Percentiles rank a stretch among this genome's conserved stretches.
Evolutionary conservation across 1,140 invertebrate genomes (phyloP).

Genomic region (Drosophila prosaltans): DNA sequence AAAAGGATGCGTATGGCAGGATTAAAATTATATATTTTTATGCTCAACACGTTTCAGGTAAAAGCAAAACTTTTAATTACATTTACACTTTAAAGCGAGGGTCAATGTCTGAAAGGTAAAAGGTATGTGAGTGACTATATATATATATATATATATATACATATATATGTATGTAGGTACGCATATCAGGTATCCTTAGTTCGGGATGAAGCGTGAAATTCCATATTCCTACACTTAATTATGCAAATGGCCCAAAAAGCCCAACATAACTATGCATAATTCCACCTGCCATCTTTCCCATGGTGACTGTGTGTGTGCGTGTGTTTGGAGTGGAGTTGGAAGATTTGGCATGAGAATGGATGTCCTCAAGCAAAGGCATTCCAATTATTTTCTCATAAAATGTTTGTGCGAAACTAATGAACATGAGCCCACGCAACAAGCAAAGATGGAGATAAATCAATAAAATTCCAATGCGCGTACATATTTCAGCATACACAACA

Average conservation of each 20-base stretch:
- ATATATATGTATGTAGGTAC: not conserved
- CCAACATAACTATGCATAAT: conserved; percentile 57
- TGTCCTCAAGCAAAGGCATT: conserved; percentile 43
- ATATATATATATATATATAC: no score
- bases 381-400: conserved; percentile 60
- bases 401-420: conserved; percentile 52
- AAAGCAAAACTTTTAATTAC: conserved; percentile 71
- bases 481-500: conserved; percentile 32
- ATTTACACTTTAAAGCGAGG: conserved; percentile 69
- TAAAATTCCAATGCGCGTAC: conserved; percentile 73
- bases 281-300: not conserved
- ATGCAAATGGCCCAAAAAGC: conserved; percentile 38
- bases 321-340: not conserved
- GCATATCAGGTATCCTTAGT: conserved; percentile 39
- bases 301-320: no score
- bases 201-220: conserved; percentile 52
- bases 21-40: conserved; percentile 50
- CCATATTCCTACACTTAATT: conserved; percentile 51
- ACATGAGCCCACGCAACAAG: conserved; percentile 11
- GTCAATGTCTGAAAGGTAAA: conserved; percentile 13
- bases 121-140: not conserved
- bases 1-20: conserved; percentile 27
- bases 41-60: conserved; percentile 60
- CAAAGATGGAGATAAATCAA: conserved; percentile 50
- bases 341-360: not conserved